Conservation (phyloP, 2,113 vertebrate species). For the Thamnophis sirtalis region DNA sequence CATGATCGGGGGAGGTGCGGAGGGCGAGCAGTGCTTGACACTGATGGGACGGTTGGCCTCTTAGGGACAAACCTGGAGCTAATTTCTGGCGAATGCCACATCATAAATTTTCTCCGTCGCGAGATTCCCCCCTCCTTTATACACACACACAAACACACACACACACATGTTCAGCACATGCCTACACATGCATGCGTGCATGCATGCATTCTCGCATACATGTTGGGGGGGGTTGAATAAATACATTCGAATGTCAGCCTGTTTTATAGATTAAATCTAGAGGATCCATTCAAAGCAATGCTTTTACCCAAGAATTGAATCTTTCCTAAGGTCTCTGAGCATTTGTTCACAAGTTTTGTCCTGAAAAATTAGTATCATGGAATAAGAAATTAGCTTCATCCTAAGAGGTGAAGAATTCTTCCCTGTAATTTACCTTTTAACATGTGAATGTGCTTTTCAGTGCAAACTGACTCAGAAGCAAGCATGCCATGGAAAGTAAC, state of each 20-base stretch:
- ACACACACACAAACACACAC: too few relatives aligned
- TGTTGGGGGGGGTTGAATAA: conserved; percentile 3
- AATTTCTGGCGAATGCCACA: conserved; percentile 18
- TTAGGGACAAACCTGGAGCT: conserved; percentile 22
- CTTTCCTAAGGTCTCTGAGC: neutral
- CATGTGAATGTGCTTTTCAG: neutral
- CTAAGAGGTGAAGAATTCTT: neutral
- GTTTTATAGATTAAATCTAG: neutral
- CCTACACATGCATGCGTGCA: too few relatives aligned
- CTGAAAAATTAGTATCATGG: neutral
- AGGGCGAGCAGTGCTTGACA: conserved; percentile 1
- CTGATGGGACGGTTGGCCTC: conserved; percentile 15
- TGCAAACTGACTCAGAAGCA: neutral
- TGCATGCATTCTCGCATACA: neutral
- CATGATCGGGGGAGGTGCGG: neutral
- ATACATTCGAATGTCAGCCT: conserved; percentile 2
- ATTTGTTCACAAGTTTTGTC: neutral
- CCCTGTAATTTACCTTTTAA: neutral
- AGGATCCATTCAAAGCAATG: neutral
- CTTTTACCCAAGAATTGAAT: neutral
- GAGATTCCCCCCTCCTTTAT: neutral
- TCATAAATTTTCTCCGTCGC: conserved; percentile 4
- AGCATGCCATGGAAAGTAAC: neutral
- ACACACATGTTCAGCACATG: neutral
- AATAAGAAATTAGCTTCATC: neutral